A percentile compares a stretch with the other conserved stretches of the same genome.
These are phyloP conservation scores for Danio tinwini DNA, from an alignment of 2,797 vertebrate species.

Conservation along the genomic window DNA sequence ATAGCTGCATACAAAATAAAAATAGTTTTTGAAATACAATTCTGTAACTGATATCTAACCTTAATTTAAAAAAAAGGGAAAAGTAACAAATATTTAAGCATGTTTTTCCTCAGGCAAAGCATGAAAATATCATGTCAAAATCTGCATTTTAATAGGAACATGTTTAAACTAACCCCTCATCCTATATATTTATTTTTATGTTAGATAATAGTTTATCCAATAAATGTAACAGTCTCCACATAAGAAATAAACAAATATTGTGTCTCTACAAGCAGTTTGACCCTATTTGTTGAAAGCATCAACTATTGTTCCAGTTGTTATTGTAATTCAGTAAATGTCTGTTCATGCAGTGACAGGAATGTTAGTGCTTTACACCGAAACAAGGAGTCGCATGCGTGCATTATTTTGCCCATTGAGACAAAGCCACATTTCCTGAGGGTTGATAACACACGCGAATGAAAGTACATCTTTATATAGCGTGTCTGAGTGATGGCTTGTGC, in stretches of 20 bases:
- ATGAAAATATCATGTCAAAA: too few relatives aligned
- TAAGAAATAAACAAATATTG: neutral
- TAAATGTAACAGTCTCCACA: neutral
- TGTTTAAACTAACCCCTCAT: neutral
- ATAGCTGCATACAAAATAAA: neutral
- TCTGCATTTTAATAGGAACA: neutral
- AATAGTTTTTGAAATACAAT: neutral
- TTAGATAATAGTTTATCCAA: neutral
- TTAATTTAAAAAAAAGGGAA: too few relatives aligned
- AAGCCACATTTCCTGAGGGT: constrained; percentile 49
- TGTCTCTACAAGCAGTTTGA: neutral
- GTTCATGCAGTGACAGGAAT: neutral
- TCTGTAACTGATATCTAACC: too few relatives aligned
- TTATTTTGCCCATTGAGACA: constrained; percentile 40
- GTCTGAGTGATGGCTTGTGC: neutral
- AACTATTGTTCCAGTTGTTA: constrained; percentile 7
- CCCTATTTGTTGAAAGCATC: neutral
- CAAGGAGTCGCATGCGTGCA: constrained; percentile 56
- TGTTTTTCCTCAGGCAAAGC: too few relatives aligned
- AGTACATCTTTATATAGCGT: constrained; percentile 26
- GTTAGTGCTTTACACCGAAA: constrained; percentile 50
- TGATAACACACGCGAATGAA: constrained; percentile 17
- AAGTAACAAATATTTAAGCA: too few relatives aligned
- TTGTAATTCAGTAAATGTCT: neutral
- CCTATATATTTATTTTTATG: neutral